These are phyloP conservation scores for Cirrhinus mrigala DNA, from an alignment of 2,797 vertebrate species.

Conservation along the genomic window DNA sequence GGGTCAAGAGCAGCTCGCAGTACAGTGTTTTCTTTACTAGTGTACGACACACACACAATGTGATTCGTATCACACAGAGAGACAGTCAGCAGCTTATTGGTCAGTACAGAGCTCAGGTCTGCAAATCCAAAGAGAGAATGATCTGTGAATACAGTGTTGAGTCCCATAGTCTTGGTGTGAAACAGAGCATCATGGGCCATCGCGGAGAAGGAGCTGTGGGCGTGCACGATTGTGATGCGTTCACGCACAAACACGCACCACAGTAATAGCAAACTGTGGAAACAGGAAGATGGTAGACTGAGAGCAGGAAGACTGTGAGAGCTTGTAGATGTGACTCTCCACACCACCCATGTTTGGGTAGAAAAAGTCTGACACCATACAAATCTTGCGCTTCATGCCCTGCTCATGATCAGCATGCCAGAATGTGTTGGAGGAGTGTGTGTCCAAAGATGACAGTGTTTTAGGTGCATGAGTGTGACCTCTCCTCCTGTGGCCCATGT, in stretches of 20 bases:
- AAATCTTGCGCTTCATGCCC: constrained; percentile 83
- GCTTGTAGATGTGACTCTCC: constrained; percentile 98
- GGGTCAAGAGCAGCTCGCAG: constrained; percentile 90
- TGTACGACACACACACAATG: constrained; percentile 96
- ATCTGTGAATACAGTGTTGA: constrained; percentile 96
- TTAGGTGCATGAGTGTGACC: constrained; percentile 19
- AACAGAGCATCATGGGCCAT: constrained; percentile 97
- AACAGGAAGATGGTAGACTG: constrained; percentile 72
- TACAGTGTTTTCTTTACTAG: constrained; percentile 98
- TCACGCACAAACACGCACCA: constrained; percentile 93
- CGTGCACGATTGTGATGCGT: constrained; percentile 90
- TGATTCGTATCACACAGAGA: constrained; percentile 95
- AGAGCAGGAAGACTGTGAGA: constrained; percentile 98
- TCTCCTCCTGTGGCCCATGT: constrained; percentile 51
- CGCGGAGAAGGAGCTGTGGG: constrained; percentile 96
- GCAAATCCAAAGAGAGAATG: constrained; percentile 98
- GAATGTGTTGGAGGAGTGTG: not conserved
- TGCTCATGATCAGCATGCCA: not conserved
- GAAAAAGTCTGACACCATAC: constrained; percentile 99
- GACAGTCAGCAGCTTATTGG: constrained; percentile 96
- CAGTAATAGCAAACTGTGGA: constrained; percentile 94
- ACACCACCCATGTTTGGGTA: constrained; percentile 99
- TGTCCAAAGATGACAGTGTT: not conserved
- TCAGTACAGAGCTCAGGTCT: constrained; percentile 96
- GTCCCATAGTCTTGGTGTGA: constrained; percentile 96